phyloP scores from a whole-genome alignment of 2,797 vertebrate genomes.

The Rhinella marina region DNA sequence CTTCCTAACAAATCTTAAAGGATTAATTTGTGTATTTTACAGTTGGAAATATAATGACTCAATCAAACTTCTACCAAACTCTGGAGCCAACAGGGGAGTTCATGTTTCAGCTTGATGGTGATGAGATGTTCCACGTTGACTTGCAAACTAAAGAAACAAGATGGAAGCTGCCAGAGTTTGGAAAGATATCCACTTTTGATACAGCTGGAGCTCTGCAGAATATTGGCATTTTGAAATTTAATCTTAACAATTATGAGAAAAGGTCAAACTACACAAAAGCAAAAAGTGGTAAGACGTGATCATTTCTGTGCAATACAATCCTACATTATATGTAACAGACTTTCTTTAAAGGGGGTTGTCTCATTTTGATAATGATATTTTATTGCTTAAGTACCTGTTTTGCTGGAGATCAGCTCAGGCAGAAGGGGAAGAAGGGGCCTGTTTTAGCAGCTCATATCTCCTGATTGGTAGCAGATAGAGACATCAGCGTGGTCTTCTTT shows the following conservation, averaged over 20 bases:
- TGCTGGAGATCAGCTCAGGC: too few relatives aligned
- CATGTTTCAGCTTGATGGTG: neutral
- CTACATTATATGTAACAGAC: too few relatives aligned
- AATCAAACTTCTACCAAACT: neutral
- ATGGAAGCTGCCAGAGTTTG: constrained; percentile 42
- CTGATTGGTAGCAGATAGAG: too few relatives aligned
- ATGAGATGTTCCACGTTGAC: constrained; percentile 48
- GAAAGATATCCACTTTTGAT: fast-evolving
- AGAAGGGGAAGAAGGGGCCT: too few relatives aligned
- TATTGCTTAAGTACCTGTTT: too few relatives aligned
- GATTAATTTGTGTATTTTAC: neutral
- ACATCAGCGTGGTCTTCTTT: too few relatives aligned
- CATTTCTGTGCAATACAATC: too few relatives aligned
- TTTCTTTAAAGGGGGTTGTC: too few relatives aligned
- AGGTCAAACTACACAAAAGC: neutral
- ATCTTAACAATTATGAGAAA: neutral
- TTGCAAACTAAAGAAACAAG: constrained; percentile 39
- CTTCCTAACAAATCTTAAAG: too few relatives aligned
- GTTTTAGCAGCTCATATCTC: too few relatives aligned
- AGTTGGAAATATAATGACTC: neutral
- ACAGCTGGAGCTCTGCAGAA: constrained; percentile 38
- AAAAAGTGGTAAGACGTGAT: neutral
- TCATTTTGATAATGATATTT: too few relatives aligned
- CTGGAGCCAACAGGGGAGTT: constrained; percentile 26
- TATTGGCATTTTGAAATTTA: fast-evolving